Percentiles rank a stretch among this genome's conserved stretches.
Conservation (phyloP, 2,888 invertebrate species). For the Argyresthia goedartella region DNA sequence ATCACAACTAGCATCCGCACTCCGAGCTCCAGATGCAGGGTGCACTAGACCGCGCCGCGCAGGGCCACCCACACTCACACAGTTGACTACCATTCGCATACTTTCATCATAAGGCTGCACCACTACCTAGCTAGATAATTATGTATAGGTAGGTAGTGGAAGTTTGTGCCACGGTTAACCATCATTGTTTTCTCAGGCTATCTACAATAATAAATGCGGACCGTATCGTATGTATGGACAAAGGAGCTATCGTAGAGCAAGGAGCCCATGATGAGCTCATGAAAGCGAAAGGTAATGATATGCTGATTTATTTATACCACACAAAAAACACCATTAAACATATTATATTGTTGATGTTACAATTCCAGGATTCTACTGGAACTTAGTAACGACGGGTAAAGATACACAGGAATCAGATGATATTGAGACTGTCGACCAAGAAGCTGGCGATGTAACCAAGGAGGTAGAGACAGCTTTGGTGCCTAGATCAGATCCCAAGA, state of each 20-base stretch:
- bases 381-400: constrained; percentile 75
- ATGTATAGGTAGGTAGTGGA: neutral
- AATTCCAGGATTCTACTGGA: constrained; percentile 51
- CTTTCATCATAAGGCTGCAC: neutral
- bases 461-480: constrained; percentile 22
- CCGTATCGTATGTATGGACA: constrained; percentile 79
- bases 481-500: constrained; percentile 37
- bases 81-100: constrained; percentile 41
- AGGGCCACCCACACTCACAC: constrained; percentile 81
- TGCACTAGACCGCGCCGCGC: constrained; percentile 79
- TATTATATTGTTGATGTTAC: neutral
- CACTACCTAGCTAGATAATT: neutral
- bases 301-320: neutral
- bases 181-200: constrained; percentile 41
- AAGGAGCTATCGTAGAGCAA: constrained; percentile 79
- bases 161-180: neutral
- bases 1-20: constrained; percentile 75
- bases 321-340: neutral
- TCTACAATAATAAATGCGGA: constrained; percentile 80
- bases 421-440: constrained; percentile 7
- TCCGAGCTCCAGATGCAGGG: constrained; percentile 85
- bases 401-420: constrained; percentile 25
- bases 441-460: constrained; percentile 22
- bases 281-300: constrained; percentile 63
- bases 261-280: constrained; percentile 83